Base-by-base conservation (phyloP, 2,888 invertebrate species). In the Pammene aurita region DNA sequence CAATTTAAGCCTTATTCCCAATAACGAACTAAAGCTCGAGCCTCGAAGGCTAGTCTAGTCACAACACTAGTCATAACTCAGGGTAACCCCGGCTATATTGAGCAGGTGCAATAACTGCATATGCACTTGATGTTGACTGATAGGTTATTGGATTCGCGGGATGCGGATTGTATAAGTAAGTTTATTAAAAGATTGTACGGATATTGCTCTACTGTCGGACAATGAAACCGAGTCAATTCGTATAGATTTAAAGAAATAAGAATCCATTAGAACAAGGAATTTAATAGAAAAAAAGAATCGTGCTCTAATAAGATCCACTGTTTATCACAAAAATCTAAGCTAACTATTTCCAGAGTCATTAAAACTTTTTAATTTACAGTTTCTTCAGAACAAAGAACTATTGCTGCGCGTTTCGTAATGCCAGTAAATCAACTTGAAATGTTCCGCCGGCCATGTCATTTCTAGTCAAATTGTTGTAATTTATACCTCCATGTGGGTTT, bases 81-180 rank as follows among this genome's bases (percentile, higher is more conserved):
- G 57, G 57, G 35, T 66, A 41, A 63, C 64, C 52, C 66, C 54
- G 52, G 72, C 68, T 71, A 76, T 75, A 74, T 67, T 64, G 57
- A 7, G 55, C 78, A 78, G 74, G 77, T 76, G 77, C 74, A 72
- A 73, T 74, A 75, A 56, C 50, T 68, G 62, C 62, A 63, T 50
- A 62, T 68, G 67, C 68, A 58, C 50, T 50, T 34, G n/a, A 50
- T 52, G 38, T 62, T 62, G 63, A 64, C 68, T 57, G 63, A 68
- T 68, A 64, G 63, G 63, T 64, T 68, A 68, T 64, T 68, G 68
- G 63, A 55, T 64, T 64, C 44, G 42, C 44, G 44, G 46, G 44
- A 64, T 35, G n/a, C 16, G 16, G 35, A 48, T 16, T 48, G 58
- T 35, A 46, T 60, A 35, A 48, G 60, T 48, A 16, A 7, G 10